These are phyloP conservation scores for Nomada ferruginata DNA, from an alignment of 2,888 invertebrate species.

Conservation along the genomic window DNA sequence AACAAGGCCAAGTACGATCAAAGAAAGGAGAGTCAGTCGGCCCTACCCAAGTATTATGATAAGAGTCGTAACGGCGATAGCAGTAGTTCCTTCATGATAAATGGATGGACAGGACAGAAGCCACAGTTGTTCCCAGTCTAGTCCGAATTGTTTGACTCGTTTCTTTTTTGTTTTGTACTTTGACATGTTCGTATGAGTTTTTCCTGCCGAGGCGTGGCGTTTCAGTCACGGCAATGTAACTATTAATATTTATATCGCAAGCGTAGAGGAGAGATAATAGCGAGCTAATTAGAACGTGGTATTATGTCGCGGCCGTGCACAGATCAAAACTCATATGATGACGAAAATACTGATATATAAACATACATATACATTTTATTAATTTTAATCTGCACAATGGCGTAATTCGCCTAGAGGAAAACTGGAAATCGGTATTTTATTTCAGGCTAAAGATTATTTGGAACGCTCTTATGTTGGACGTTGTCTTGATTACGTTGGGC, in stretches of 20 bases:
- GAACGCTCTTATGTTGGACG: conserved; percentile 1
- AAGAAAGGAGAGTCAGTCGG: conserved; percentile 85
- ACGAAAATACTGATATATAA: conserved; percentile 59
- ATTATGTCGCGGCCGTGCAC: background rate
- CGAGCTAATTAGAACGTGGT: conserved; percentile 3
- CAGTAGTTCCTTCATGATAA: conserved; percentile 72
- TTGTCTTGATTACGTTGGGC: conserved; percentile 29
- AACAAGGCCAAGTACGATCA: conserved; percentile 93
- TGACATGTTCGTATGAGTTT: conserved; percentile 59
- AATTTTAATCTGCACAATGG: conserved; percentile 62
- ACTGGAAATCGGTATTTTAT: conserved; percentile 5
- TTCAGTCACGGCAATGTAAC: conserved; percentile 8
- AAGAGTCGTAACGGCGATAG: conserved; percentile 68
- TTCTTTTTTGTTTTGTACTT: background rate
- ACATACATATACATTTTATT: conserved; percentile 39
- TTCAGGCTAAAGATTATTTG: background rate
- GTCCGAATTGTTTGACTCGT: conserved; percentile 62
- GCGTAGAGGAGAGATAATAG: background rate
- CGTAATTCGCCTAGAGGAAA: conserved; percentile 26
- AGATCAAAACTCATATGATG: conserved; percentile 39
- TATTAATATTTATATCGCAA: conserved; percentile 22
- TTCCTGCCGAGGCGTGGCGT: conserved; percentile 36
- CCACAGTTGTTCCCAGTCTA: conserved; percentile 76
- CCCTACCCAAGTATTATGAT: conserved; percentile 85
- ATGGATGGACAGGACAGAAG: conserved; percentile 75